A percentile compares a stretch with the other conserved stretches of the same genome.
Conservation (phyloP, 1,140 invertebrate genomes). For the Lasioglossum baleicum region DNA sequence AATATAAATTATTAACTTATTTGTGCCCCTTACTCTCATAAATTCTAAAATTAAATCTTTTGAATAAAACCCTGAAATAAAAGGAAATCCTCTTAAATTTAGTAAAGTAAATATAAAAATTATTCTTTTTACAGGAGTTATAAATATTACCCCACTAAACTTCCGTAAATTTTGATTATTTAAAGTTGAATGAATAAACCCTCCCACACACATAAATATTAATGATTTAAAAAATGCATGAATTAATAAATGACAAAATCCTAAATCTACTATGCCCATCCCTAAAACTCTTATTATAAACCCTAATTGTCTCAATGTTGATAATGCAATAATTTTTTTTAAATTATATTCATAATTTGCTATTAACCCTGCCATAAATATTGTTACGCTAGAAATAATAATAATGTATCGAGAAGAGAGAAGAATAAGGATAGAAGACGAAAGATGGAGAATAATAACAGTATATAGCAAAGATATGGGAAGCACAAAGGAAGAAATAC, state of each 20-base stretch:
- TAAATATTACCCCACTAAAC: constrained; percentile 76
- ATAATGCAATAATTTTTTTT: constrained; percentile 87
- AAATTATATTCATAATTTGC: constrained; percentile 84
- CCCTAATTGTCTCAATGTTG: constrained; percentile 85
- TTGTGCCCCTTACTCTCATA: background rate
- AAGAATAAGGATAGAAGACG: no score
- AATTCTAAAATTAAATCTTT: constrained; percentile 84
- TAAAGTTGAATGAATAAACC: constrained; percentile 82
- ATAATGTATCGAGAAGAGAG: no score
- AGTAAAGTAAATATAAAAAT: constrained; percentile 80
- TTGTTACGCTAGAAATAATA: constrained; percentile 80
- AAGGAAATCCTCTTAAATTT: constrained; percentile 81
- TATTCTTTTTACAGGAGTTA: constrained; percentile 75
- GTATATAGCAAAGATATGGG: no score
- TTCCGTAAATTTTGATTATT: constrained; percentile 84
- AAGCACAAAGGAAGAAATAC: no score
- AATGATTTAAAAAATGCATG: constrained; percentile 85
- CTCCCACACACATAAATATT: constrained; percentile 83
- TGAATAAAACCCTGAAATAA: constrained; percentile 84
- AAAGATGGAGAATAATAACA: no score
- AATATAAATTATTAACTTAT: no score
- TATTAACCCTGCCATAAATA: constrained; percentile 82
- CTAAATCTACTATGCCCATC: constrained; percentile 76
- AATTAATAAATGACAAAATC: constrained; percentile 84
- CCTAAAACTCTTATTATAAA: constrained; percentile 83